A percentile compares a stretch with the other conserved stretches of the same genome.
Conservation (phyloP, 30 jellyfish, hydroid and myxozoan genomes). For the Rhopilema esculentum region DNA sequence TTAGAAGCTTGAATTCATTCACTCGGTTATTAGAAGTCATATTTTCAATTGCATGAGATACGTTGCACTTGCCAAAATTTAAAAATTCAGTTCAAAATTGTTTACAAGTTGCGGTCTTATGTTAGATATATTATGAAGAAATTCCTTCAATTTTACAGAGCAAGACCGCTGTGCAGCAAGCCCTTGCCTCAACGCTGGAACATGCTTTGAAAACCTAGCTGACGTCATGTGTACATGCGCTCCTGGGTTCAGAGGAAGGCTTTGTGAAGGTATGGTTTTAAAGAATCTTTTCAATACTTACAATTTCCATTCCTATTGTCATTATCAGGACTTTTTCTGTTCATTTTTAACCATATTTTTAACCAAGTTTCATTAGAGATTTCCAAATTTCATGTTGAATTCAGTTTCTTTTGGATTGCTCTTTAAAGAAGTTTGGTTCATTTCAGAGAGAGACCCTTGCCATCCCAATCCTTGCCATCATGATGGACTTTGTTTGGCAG, state of each 20-base stretch:
- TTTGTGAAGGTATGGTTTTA: slow-evolving; percentile 79
- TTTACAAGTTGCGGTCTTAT: no score
- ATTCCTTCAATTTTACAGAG: slow-evolving; percentile 40
- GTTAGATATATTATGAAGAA: neutral
- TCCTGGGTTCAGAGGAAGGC: slow-evolving; percentile 81
- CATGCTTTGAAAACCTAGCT: slow-evolving; percentile 90
- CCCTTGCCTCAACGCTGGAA: slow-evolving; percentile 91
- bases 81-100: no score
- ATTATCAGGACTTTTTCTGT: no score
- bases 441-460: slow-evolving; percentile 94
- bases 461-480: slow-evolving; percentile 96
- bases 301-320: no score
- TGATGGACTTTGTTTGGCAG: slow-evolving; percentile 82
- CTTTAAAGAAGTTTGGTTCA: neutral
- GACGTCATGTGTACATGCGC: slow-evolving; percentile 92
- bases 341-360: no score
- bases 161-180: slow-evolving; percentile 91
- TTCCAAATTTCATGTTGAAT: no score
- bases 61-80: no score
- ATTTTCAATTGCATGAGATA: no score
- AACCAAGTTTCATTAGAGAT: no score
- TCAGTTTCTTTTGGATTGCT: neutral
- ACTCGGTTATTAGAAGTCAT: no score
- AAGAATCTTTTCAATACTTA: neutral
- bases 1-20: no score